phyloP scores from a whole-genome alignment of 2,888 invertebrate species.

The Troglohyphantes excavatus region DNA sequence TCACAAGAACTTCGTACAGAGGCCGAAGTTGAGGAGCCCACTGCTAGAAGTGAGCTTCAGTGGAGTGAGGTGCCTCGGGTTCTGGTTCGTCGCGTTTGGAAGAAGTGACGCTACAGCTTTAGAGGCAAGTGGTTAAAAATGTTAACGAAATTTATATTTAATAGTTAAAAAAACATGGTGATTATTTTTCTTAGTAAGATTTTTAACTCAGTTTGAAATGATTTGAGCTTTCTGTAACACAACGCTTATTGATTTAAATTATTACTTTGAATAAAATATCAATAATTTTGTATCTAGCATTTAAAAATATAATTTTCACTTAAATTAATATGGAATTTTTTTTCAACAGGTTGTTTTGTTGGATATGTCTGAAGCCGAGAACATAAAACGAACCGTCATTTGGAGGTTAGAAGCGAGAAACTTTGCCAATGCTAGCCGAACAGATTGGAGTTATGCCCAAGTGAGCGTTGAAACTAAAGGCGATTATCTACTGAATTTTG shows the following conservation, averaged over 20 bases:
- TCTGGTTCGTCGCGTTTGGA: conserved; percentile 85
- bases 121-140: conserved; percentile 80
- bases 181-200: too few relatives aligned
- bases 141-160: too few relatives aligned
- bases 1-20: conserved; percentile 82
- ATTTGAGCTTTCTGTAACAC: too few relatives aligned
- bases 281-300: not conserved
- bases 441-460: conserved; percentile 84
- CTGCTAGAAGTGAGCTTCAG: conserved; percentile 83
- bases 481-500: conserved; percentile 84
- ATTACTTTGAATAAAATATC: not conserved
- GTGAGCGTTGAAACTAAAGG: conserved; percentile 84
- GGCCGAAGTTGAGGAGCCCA: conserved; percentile 81
- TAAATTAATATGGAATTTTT: not conserved
- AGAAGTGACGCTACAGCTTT: conserved; percentile 84
- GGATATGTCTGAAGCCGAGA: conserved; percentile 65
- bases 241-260: too few relatives aligned
- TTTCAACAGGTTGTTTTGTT: conserved; percentile 52
- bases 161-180: too few relatives aligned
- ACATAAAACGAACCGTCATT: conserved; percentile 47
- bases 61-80: conserved; percentile 84
- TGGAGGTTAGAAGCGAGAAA: conserved; percentile 73
- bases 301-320: not conserved
- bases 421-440: conserved; percentile 81
- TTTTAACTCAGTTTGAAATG: too few relatives aligned